These are phyloP conservation scores for Hylomyscus alleni DNA, from an alignment of 2,797 vertebrate species.

Conservation along the genomic window DNA sequence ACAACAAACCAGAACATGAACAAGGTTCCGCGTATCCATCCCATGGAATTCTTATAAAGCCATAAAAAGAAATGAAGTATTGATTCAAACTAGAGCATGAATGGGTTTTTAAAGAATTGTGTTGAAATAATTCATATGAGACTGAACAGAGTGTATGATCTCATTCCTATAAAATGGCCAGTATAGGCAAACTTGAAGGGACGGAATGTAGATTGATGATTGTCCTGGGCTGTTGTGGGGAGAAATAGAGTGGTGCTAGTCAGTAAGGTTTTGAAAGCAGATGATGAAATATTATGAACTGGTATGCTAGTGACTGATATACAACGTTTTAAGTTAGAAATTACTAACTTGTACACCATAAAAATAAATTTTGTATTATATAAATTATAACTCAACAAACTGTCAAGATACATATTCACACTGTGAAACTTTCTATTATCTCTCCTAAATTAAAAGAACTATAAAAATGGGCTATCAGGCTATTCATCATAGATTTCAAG, in stretches of 20 bases:
- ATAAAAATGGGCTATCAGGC: background rate
- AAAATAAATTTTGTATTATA: slow-evolving; percentile 33
- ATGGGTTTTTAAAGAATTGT: slow-evolving; percentile 50
- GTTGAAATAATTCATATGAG: slow-evolving; percentile 29
- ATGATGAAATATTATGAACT: slow-evolving; percentile 3
- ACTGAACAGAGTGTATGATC: background rate
- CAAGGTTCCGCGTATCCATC: background rate
- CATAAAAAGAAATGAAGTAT: slow-evolving; percentile 69
- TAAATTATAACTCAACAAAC: slow-evolving; percentile 21
- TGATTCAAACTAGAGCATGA: slow-evolving; percentile 49
- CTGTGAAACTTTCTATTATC: background rate
- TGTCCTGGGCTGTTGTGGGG: background rate
- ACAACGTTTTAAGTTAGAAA: slow-evolving; percentile 10
- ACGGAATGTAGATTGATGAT: background rate
- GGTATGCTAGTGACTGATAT: background rate
- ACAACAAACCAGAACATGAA: background rate
- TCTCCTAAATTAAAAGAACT: background rate
- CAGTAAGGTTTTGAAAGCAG: background rate
- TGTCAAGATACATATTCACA: slow-evolving; percentile 31
- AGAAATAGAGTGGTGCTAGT: background rate
- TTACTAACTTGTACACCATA: background rate
- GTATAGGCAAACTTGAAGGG: slow-evolving; percentile 11
- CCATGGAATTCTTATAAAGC: background rate
- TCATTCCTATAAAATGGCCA: background rate
- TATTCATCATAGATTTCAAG: slow-evolving; percentile 22